Conservation (phyloP, 2,797 vertebrate genomes). For the Micropoecilia bifurca region DNA sequence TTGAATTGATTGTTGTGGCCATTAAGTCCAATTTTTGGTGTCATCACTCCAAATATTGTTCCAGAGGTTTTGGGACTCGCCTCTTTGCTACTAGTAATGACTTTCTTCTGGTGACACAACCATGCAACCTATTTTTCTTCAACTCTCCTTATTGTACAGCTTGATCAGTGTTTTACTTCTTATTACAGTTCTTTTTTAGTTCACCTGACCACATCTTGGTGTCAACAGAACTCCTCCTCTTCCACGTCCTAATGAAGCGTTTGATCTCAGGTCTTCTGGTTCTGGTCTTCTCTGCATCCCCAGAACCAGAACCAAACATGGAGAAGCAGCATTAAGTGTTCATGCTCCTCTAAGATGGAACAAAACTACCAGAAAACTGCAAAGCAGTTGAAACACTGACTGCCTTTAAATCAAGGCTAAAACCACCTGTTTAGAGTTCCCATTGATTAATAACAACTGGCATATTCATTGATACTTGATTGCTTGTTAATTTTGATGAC, state of each 20-base stretch:
- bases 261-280: not conserved
- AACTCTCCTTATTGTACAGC: not conserved
- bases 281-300: no score
- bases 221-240: not conserved
- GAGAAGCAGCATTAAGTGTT: no score
- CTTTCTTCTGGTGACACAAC: not conserved
- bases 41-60: not conserved
- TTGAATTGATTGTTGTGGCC: not conserved
- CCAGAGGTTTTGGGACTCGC: not conserved
- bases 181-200: not conserved
- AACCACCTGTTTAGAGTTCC: no score
- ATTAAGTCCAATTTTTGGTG: not conserved
- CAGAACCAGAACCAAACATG: no score
- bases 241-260: not conserved
- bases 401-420: no score
- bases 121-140: not conserved
- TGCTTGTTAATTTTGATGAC: no score
- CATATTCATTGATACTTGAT: no score
- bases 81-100: not conserved
- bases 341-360: no score
- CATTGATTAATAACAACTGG: no score
- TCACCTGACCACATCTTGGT: not conserved
- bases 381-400: no score
- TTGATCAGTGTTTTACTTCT: not conserved
- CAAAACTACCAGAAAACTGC: no score